Evolutionary conservation across 2,888 invertebrate species (phyloP), one percentile per base, ranked within the genome.

Genomic region (Furcula furcula): DNA sequence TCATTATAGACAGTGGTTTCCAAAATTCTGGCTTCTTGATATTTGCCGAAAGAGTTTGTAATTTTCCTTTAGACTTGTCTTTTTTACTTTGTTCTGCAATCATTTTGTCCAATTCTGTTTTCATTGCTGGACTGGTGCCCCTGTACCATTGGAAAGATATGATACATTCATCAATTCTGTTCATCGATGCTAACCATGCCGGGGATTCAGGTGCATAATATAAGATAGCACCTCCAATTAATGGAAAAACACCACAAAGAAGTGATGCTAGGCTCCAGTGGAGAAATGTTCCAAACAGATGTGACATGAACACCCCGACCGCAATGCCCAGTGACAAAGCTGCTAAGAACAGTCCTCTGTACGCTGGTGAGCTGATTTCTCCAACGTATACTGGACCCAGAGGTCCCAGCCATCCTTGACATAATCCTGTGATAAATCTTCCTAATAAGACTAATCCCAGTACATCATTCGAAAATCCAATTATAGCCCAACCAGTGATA

Each of bases 191-290:
- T 18, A 94, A 64, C 93, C 94, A 94, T 9, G 89, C 87, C 0
- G 94, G 94, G 13, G 93, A 91, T 74, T 94, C 94, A 0, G 92
- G 92, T n/a, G 92, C 82, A 12, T 90, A 89, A 13, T 87, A 77
- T 10, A 92, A 71, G 9, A 92, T 77, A 0, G 91, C 49, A 32
- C 90, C 88, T 40, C 89, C 89, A 1, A 90, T 36, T 2, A 91
- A 49, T 0, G 92, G 91, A 20, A 91, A 80, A n/a, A 78, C 33
- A 11, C 89, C 89, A 55, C 91, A 90, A 0, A 92, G 65, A 5
- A 91, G 64, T 0, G 92, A 91, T 1, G 91, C 89, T 7, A 82
- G 67, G 49, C 88, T 85, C 93, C 93, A 93, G 32, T 89, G 80
- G 3, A 92, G 66, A 53, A 91, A 90, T 1, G 92, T 92, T 0